Evolutionary conservation across 2,888 invertebrate genomes (phyloP).

Genomic region (Allacma fusca): DNA sequence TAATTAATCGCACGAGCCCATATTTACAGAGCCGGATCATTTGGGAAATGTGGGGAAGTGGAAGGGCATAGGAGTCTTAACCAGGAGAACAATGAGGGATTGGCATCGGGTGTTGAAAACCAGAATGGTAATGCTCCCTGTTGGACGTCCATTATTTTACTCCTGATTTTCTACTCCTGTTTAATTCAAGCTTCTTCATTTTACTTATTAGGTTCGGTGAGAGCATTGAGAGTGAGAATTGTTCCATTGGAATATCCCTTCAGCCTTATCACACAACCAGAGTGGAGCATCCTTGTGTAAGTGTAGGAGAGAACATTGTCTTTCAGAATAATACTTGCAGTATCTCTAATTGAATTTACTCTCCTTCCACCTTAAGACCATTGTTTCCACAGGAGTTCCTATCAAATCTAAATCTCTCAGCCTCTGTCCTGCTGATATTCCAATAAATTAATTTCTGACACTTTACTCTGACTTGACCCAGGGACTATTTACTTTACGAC

Average conservation of each 20-base stretch:
- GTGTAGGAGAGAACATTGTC: neutral
- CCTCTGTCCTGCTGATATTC: too few relatives aligned
- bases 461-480: too few relatives aligned
- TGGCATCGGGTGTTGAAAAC: slow-evolving; percentile 27
- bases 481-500: too few relatives aligned
- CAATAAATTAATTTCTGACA: too few relatives aligned
- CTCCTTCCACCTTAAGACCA: neutral
- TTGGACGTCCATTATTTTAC: slow-evolving; percentile 36
- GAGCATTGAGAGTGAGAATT: too few relatives aligned
- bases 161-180: slow-evolving; percentile 18
- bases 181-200: slow-evolving; percentile 22
- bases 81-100: neutral
- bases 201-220: slow-evolving; percentile 2
- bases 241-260: too few relatives aligned
- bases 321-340: neutral
- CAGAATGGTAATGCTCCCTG: slow-evolving; percentile 29
- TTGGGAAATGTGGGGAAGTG: neutral
- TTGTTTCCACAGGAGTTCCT: too few relatives aligned
- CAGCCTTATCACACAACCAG: too few relatives aligned
- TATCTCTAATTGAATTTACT: neutral
- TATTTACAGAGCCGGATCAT: too few relatives aligned
- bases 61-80: neutral
- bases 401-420: too few relatives aligned
- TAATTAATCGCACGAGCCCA: too few relatives aligned
- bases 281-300: too few relatives aligned